Evolutionary conservation across 1,140 invertebrate species (phyloP).

Genomic region (Euborellia annulipes): DNA sequence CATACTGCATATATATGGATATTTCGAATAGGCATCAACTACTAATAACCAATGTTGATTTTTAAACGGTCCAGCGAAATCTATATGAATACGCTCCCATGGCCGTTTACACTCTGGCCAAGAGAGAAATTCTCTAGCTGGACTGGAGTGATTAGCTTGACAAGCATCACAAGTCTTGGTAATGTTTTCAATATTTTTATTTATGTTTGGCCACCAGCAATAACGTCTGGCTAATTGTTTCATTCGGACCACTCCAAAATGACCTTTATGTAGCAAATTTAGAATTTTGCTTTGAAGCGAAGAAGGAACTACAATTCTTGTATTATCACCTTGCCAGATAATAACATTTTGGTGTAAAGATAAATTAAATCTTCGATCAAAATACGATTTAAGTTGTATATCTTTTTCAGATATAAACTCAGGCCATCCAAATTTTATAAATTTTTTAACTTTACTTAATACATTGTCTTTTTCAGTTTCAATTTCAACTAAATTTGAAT

Average conservation of each 20-base stretch:
- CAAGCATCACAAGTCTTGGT: no score
- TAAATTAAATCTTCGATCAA: constrained; percentile 1
- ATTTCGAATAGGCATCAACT: background rate
- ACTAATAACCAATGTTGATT: background rate
- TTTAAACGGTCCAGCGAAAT: background rate
- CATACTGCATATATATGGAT: background rate
- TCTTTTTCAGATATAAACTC: no score
- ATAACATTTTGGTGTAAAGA: constrained; percentile 8
- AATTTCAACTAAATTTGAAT: constrained; percentile 3
- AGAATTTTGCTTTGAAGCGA: background rate
- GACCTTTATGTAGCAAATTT: constrained; percentile 7
- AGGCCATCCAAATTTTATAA: background rate
- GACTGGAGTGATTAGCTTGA: no score
- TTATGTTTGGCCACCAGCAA: constrained; percentile 8
- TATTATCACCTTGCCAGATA: constrained; percentile 12
- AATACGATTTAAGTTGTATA: no score
- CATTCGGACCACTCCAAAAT: constrained; percentile 10
- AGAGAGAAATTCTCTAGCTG: no score
- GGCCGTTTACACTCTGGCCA: background rate
- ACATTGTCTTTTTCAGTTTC: background rate
- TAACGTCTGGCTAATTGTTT: constrained; percentile 11
- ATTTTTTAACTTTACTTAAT: background rate
- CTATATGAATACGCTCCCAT: constrained; percentile 1
- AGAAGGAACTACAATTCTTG: constrained; percentile 1
- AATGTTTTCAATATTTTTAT: background rate